These are phyloP conservation scores for Therioaphis trifolii DNA, from an alignment of 2,888 invertebrate species.

Conservation along the genomic window DNA sequence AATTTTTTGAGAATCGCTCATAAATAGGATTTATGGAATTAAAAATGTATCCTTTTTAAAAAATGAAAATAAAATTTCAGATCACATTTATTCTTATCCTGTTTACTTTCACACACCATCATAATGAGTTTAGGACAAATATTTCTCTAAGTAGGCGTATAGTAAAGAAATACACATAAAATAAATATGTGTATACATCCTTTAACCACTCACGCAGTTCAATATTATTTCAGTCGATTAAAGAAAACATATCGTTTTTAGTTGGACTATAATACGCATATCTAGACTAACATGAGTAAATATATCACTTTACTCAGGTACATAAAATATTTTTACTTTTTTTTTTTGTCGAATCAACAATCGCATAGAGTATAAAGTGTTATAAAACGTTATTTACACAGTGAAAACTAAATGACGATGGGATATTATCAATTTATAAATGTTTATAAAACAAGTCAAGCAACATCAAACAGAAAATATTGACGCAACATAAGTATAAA, in stretches of 20 bases:
- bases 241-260: constrained; percentile 14
- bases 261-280: background rate
- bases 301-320: too few species aligned
- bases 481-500: too few species aligned
- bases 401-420: too few species aligned
- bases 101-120: background rate
- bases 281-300: background rate
- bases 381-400: too few species aligned
- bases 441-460: too few species aligned
- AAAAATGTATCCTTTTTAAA: background rate
- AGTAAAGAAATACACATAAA: background rate
- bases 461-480: too few species aligned
- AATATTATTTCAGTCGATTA: constrained; percentile 1
- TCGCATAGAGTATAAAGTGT: too few species aligned
- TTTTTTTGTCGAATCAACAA: too few species aligned
- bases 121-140: background rate
- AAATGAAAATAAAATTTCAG: background rate
- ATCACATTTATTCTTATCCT: background rate
- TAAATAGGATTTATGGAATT: too few species aligned
- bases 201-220: background rate
- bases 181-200: background rate
- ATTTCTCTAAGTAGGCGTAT: background rate
- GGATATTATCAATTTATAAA: too few species aligned
- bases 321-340: too few species aligned
- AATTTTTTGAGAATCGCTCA: too few species aligned